phyloP scores from a whole-genome alignment of 2,113 vertebrate genomes.

The Picathartes gymnocephalus region DNA sequence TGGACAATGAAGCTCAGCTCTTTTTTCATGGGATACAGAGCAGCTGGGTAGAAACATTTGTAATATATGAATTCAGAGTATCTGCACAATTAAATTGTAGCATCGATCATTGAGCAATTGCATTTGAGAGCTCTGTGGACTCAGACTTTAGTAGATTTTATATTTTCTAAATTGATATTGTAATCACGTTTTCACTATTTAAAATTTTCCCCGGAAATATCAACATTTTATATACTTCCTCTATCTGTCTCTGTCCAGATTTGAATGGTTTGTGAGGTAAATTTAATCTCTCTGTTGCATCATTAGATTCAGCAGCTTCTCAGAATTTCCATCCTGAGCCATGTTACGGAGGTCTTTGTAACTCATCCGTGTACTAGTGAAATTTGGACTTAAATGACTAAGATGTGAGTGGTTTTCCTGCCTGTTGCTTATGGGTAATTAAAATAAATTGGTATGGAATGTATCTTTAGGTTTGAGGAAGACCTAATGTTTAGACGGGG shows the following conservation, averaged over 20 bases:
- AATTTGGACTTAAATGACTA: background rate
- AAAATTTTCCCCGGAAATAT: background rate
- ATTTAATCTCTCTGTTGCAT: background rate
- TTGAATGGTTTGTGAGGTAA: background rate
- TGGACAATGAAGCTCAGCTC: background rate
- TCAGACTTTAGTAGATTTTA: background rate
- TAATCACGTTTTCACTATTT: background rate
- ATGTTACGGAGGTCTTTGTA: background rate
- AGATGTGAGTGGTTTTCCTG: background rate
- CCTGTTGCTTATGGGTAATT: conserved; percentile 4
- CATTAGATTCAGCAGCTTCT: background rate
- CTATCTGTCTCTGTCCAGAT: background rate
- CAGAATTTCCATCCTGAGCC: background rate
- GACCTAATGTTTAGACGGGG: conserved; percentile 1
- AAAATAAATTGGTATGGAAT: conserved; percentile 34
- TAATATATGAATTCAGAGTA: background rate
- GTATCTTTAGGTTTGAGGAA: conserved; percentile 28
- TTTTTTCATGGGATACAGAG: background rate
- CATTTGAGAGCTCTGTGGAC: background rate
- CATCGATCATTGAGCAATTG: background rate
- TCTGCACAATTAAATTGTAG: background rate
- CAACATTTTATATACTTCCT: background rate
- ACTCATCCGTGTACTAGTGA: background rate
- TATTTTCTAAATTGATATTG: background rate
- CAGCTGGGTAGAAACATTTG: background rate